These are phyloP conservation scores for Heliconius hortense DNA, from an alignment of 2,888 invertebrate species.

Conservation along the genomic window DNA sequence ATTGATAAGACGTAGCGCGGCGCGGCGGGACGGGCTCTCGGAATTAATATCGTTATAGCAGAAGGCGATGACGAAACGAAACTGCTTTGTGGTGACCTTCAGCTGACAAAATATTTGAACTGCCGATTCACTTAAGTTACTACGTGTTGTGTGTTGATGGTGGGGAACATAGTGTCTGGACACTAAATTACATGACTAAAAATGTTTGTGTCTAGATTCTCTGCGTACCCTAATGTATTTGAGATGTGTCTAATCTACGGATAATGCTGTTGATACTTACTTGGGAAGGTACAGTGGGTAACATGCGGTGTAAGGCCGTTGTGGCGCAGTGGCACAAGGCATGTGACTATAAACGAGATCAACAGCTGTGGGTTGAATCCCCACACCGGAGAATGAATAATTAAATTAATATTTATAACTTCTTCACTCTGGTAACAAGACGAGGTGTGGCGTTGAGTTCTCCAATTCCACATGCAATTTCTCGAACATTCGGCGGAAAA, in stretches of 20 bases:
- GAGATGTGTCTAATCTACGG: too few relatives aligned
- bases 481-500: neutral
- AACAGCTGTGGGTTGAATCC: too few relatives aligned
- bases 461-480: neutral
- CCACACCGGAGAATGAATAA: too few relatives aligned
- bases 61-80: constrained; percentile 29
- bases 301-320: too few relatives aligned
- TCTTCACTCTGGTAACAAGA: too few relatives aligned
- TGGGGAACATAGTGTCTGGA: neutral
- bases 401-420: too few relatives aligned
- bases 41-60: constrained; percentile 18
- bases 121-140: neutral
- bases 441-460: neutral
- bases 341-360: too few relatives aligned
- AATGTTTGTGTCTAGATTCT: too few relatives aligned
- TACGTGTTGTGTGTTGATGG: neutral
- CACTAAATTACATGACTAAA: constrained; percentile 39
- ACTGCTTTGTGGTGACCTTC: constrained; percentile 4
- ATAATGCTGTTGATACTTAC: too few relatives aligned
- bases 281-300: too few relatives aligned
- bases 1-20: constrained; percentile 5
- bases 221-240: too few relatives aligned
- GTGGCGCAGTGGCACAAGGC: too few relatives aligned
- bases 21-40: neutral
- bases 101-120: neutral